Evolutionary conservation across 1,140 invertebrate species (phyloP).

Genomic region (Cecropterus lyciades): DNA sequence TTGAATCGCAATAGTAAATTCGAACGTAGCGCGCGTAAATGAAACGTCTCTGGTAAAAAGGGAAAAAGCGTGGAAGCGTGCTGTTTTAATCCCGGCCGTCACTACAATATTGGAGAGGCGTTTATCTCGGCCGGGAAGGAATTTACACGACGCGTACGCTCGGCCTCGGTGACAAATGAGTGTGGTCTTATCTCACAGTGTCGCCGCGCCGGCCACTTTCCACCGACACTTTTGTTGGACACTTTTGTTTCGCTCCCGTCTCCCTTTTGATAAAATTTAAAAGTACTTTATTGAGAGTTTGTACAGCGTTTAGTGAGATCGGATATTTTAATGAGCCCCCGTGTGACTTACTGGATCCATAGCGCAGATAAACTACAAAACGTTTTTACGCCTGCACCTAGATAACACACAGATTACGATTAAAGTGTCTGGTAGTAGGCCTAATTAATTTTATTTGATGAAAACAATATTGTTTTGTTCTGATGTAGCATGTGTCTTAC

Average conservation of each 20-base stretch:
- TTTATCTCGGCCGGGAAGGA: constrained; percentile 69
- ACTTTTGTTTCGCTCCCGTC: constrained; percentile 47
- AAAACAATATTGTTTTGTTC: neutral
- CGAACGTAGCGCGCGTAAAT: constrained; percentile 32
- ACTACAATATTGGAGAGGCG: constrained; percentile 64
- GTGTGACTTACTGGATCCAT: constrained; percentile 33
- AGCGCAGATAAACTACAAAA: constrained; percentile 29
- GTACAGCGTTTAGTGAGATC: constrained; percentile 43
- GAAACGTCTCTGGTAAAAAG: constrained; percentile 44
- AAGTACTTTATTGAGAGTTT: constrained; percentile 46
- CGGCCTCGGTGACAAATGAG: constrained; percentile 76
- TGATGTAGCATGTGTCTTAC: neutral
- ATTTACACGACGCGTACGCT: constrained; percentile 72
- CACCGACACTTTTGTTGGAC: constrained; percentile 46
- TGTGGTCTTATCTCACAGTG: constrained; percentile 65
- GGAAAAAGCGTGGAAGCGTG: constrained; percentile 43
- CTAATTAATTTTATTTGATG: constrained; percentile 7
- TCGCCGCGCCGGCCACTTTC: constrained; percentile 57
- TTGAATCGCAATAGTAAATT: constrained; percentile 33
- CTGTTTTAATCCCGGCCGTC: constrained; percentile 62
- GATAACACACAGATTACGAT: constrained; percentile 21
- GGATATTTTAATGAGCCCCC: constrained; percentile 44
- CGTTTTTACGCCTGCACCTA: constrained; percentile 19
- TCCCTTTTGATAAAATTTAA: constrained; percentile 43
- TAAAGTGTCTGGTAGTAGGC: constrained; percentile 7